Evolutionary conservation across 2,113 vertebrate species (phyloP).

Genomic region (Phoenicopterus ruber): DNA sequence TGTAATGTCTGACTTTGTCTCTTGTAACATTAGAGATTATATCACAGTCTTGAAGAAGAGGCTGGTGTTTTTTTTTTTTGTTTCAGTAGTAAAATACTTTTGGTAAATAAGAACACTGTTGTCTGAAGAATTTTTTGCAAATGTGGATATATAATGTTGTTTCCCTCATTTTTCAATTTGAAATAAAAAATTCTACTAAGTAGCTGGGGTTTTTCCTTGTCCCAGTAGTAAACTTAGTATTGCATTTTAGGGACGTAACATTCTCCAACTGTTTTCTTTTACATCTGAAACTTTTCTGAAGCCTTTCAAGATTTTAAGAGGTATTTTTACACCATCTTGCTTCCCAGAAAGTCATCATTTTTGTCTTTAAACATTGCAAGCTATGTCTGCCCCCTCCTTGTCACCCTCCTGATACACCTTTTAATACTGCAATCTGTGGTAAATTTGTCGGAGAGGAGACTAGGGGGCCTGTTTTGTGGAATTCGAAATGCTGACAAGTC

Average conservation of each 20-base stretch:
- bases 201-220: background rate
- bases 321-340: background rate
- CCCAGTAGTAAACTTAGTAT: background rate
- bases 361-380: background rate
- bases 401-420: background rate
- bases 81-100: background rate
- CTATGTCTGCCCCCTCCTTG: background rate
- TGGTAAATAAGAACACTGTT: background rate
- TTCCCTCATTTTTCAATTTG: background rate
- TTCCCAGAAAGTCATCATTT: background rate
- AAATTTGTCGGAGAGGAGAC: background rate
- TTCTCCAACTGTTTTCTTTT: background rate
- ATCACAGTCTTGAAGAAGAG: background rate
- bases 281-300: background rate
- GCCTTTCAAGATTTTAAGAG: background rate
- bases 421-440: background rate
- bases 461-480: background rate
- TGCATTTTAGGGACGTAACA: background rate
- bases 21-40: background rate
- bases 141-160: background rate
- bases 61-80: background rate
- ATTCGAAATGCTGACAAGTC: background rate
- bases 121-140: background rate
- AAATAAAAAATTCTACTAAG: background rate
- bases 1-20: background rate